Base-by-base conservation (phyloP, 2,113 vertebrate species). In the Nothobranchius kuhntae region DNA sequence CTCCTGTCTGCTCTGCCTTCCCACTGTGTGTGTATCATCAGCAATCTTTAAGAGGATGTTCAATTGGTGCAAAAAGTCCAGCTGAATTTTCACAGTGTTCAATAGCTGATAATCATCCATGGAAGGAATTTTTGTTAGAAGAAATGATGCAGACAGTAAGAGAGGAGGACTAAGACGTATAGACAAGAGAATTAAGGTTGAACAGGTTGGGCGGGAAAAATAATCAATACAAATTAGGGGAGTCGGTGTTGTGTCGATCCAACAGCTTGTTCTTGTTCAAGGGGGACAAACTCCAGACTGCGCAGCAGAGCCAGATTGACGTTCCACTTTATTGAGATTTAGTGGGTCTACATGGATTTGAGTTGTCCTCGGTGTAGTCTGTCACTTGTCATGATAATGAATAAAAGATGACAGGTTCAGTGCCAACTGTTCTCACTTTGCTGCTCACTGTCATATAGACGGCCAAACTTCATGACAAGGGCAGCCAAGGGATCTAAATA, bases 151-250 rank as follows among this genome's bases (percentile, higher is more conserved):
- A 72, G 59, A 68, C 24, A 2, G 45, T 57, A 66, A 1, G 4
- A 68, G 64, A 65, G 48, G 57, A 66, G 46, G 47, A 79, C 55
- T 75, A 53, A 73, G 52, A 67, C 14, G 47, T 61, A 80, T 52
- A 75, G 66, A 77, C 17, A 72, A 21, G 53, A 76, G 57, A 71
- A 72, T 83, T 75, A 69, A 81, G 71, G 67, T 40, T 53, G 61
- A 55, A 38, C 24, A 42, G 61, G 46, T 61, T 63, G 51, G 50
- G 48, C 26, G 42, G 61, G 64, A 44, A 48, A 58, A 71, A 77
- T 82, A 82, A 90, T 91, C 85, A 86, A 83, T 89, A 80, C 65
- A 82, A 81, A 77, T 89, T 89, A 88, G 76, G 65, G 67, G 65
- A 78, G 68, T 75, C 57, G 70, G 65, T 78, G 64, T 73, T 71